Evolutionary conservation across 2,113 vertebrate species (phyloP).

Genomic region (Dinomys branickii): DNA sequence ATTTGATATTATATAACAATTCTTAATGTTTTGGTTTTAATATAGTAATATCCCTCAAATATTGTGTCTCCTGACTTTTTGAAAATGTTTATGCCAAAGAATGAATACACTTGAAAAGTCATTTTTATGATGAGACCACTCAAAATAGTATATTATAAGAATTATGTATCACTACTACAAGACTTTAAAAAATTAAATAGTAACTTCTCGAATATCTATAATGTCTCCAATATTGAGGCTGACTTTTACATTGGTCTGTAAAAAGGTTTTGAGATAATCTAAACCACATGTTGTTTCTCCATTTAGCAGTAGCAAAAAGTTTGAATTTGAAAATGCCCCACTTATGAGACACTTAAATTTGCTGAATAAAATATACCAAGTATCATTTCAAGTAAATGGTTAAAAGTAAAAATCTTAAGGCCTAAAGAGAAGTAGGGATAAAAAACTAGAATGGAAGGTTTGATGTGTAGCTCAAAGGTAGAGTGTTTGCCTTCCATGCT

Average conservation of each 20-base stretch:
- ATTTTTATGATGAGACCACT: not conserved
- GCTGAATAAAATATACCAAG: not conserved
- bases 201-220: not conserved
- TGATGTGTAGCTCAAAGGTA: not conserved
- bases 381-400: not conserved
- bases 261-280: not conserved
- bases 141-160: not conserved
- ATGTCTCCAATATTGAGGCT: too few relatives aligned
- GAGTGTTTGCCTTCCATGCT: accelerated
- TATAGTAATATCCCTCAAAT: not conserved
- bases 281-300: not conserved
- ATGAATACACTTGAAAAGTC: not conserved
- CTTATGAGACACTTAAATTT: not conserved
- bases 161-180: not conserved
- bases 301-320: not conserved
- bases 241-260: not conserved
- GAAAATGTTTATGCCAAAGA: not conserved
- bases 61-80: not conserved
- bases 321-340: not conserved
- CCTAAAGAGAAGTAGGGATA: not conserved
- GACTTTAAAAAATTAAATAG: not conserved
- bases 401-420: not conserved
- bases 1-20: not conserved
- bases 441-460: not conserved
- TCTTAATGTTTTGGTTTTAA: not conserved